Percentiles rank a stretch among this genome's conserved stretches.
phyloP scores from a whole-genome alignment of 2,797 vertebrate genomes.

The Amblyopsis hoosieri region DNA sequence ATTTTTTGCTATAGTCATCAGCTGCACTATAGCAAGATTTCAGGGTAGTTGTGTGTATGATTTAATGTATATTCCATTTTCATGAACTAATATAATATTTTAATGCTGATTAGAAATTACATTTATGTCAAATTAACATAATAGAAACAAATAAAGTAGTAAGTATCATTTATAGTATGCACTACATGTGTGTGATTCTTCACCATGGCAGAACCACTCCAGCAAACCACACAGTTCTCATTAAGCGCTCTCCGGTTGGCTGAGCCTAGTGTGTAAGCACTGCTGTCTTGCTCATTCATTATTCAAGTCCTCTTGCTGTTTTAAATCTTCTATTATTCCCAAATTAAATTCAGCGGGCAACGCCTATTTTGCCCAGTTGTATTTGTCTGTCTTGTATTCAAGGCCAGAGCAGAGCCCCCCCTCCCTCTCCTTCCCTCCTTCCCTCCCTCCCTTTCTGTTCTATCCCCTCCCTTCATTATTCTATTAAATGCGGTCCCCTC shows the following conservation, averaged over 20 bases:
- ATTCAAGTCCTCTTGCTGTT: too few relatives aligned
- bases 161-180: constrained; percentile 7
- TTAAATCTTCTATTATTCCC: constrained; percentile 24
- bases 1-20: neutral
- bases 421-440: constrained; percentile 1
- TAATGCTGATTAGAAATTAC: neutral
- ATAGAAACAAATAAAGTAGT: neutral
- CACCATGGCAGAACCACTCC: constrained; percentile 31
- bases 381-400: neutral
- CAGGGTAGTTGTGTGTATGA: neutral
- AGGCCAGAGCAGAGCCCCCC: too few relatives aligned
- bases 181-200: too few relatives aligned
- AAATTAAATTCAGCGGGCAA: constrained; percentile 21
- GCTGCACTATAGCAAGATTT: neutral
- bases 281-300: constrained; percentile 9
- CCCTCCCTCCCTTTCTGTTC: neutral
- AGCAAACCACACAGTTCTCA: constrained; percentile 27
- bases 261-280: constrained; percentile 18
- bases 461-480: constrained; percentile 1
- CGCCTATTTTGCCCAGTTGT: constrained; percentile 32
- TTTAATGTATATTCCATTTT: neutral
- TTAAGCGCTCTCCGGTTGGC: constrained; percentile 32
- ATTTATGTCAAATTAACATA: neutral
- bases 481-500: neutral
- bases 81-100: neutral